Conservation (phyloP, 2,113 vertebrate species). For the Diphyllodes magnificus region DNA sequence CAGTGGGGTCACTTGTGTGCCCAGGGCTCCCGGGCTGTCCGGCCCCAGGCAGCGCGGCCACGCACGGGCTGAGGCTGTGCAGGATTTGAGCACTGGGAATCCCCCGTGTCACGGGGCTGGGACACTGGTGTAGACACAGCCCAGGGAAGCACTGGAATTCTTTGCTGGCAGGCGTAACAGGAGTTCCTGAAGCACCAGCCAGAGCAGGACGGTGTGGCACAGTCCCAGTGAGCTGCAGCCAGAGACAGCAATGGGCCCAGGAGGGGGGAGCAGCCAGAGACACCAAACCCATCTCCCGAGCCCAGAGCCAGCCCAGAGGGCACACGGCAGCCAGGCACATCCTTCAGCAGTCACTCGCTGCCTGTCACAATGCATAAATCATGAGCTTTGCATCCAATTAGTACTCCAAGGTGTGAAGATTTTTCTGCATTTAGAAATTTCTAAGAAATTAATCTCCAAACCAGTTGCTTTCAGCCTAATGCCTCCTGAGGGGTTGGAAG, state of each 20-base stretch:
- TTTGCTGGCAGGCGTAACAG: background rate
- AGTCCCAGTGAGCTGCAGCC: background rate
- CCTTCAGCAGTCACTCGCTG: background rate
- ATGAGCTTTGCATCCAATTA: background rate
- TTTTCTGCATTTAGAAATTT: background rate
- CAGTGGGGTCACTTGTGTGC: rapidly evolving
- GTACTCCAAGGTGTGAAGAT: background rate
- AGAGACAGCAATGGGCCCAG: background rate
- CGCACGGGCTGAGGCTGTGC: rapidly evolving
- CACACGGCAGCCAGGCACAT: rapidly evolving
- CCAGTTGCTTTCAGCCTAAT: background rate
- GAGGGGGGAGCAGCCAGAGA: background rate
- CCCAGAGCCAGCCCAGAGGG: background rate
- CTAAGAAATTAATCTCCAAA: background rate
- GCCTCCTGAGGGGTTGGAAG: background rate
- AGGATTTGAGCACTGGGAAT: background rate
- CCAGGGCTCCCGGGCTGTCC: rapidly evolving
- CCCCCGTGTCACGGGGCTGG: rapidly evolving
- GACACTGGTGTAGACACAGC: background rate
- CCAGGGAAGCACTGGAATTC: background rate
- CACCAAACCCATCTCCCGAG: background rate
- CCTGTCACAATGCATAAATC: background rate
- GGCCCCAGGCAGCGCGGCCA: background rate
- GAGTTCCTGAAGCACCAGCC: rapidly evolving
- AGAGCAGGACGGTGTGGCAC: background rate